Percentiles rank a stretch among this genome's conserved stretches.
Conservation (phyloP, 2,113 vertebrate genomes). For the Hepsetus odoe region DNA sequence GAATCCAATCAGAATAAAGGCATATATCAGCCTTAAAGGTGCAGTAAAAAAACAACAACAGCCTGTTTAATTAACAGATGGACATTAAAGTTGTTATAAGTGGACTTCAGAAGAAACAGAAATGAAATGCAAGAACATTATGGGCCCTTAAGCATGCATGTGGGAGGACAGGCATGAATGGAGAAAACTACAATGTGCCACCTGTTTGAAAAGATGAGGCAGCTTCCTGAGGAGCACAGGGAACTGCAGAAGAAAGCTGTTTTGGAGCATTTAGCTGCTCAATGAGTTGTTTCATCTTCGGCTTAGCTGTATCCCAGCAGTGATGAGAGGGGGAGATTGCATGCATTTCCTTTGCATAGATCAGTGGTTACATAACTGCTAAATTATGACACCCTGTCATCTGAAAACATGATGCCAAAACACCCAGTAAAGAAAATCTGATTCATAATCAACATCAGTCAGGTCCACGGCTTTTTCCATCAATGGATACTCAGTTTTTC, state of each 20-base stretch:
- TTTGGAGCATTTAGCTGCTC: background rate
- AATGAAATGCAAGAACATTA: no score
- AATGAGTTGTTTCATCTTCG: background rate
- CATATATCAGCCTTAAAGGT: no score
- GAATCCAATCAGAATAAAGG: no score
- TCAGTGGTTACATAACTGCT: background rate
- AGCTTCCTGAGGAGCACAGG: background rate
- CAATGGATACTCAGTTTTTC: background rate
- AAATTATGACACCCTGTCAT: background rate
- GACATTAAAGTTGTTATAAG: no score
- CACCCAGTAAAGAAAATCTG: background rate
- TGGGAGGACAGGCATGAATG: background rate
- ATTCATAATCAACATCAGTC: background rate
- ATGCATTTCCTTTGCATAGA: background rate
- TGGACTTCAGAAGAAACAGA: no score
- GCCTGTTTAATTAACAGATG: no score
- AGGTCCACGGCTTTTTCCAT: background rate
- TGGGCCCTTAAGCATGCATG: background rate
- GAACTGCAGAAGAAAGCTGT: background rate
- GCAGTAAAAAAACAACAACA: no score
- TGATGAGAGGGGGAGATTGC: background rate
- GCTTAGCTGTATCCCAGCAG: background rate
- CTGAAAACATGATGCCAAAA: background rate
- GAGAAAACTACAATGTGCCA: background rate
- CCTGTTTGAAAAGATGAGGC: no score